phyloP scores from a whole-genome alignment of 2,113 vertebrate genomes.

The Eonycteris spelaea region DNA sequence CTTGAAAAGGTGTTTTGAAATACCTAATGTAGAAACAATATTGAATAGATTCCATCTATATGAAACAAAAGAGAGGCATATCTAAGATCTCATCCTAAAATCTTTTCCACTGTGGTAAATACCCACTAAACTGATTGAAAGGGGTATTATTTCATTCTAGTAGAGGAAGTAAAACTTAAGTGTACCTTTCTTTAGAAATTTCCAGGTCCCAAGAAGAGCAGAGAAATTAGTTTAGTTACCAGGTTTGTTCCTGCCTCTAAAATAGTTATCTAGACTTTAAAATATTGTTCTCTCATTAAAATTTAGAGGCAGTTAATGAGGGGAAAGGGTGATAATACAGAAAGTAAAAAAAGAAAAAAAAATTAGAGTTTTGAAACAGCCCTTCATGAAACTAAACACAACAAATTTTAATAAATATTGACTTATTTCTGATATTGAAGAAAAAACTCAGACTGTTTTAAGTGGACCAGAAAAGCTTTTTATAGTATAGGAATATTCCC shows the following conservation, averaged over 20 bases:
- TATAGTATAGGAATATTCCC: not conserved
- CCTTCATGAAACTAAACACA: not conserved
- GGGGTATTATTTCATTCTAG: not conserved
- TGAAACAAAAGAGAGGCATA: not conserved
- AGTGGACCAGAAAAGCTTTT: not conserved
- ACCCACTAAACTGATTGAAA: not conserved
- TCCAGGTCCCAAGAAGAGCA: not conserved
- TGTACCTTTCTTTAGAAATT: conserved; percentile 4
- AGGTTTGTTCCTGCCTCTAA: conserved; percentile 15
- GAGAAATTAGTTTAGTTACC: not conserved
- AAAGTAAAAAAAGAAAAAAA: not conserved
- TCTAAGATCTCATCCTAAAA: not conserved
- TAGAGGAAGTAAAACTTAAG: not conserved
- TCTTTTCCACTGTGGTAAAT: not conserved
- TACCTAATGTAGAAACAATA: not conserved
- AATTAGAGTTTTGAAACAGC: not conserved
- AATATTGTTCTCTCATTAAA: conserved; percentile 1
- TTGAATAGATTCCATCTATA: not conserved
- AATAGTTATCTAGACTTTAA: not conserved
- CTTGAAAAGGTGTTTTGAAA: conserved; percentile 21
- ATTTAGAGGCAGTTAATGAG: not conserved
- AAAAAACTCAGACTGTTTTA: not conserved
- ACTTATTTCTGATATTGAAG: not conserved
- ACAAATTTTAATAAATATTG: not conserved
- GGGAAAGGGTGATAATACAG: not conserved